phyloP scores from a whole-genome alignment of 2,888 invertebrate genomes.

The Ennomos quercinarius region DNA sequence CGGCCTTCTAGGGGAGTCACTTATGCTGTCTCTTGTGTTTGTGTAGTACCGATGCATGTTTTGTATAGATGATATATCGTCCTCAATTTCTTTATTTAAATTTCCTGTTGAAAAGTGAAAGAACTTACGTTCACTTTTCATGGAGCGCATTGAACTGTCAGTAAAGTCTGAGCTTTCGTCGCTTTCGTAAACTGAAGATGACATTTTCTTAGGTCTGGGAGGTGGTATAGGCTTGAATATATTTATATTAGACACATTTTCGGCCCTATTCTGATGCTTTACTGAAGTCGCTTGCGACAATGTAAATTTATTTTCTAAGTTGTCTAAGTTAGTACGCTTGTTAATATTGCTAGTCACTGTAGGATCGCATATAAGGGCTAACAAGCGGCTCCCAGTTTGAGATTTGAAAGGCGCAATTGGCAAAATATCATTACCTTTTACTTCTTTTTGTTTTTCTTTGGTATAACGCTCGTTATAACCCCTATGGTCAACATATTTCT shows the following conservation, averaged over 20 bases:
- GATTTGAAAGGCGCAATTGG: conserved; percentile 74
- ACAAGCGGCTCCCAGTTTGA: conserved; percentile 85
- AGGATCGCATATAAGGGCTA: conserved; percentile 87
- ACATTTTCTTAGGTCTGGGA: conserved; percentile 68
- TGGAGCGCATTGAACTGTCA: conserved; percentile 67
- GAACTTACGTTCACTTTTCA: conserved; percentile 69
- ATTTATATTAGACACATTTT: conserved; percentile 40
- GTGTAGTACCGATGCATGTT: conserved; percentile 75
- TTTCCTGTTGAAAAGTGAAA: conserved; percentile 80
- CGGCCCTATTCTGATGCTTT: conserved; percentile 23
- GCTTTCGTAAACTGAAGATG: conserved; percentile 72
- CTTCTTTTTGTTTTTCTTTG: conserved; percentile 44
- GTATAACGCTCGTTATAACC: conserved; percentile 74
- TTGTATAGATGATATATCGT: conserved; percentile 77
- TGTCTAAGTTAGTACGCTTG: conserved; percentile 53
- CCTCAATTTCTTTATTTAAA: conserved; percentile 78
- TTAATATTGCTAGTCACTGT: conserved; percentile 64
- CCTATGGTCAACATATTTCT: conserved; percentile 88
- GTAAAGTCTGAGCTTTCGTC: conserved; percentile 77
- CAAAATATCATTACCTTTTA: conserved; percentile 42
- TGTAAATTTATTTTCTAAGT: conserved; percentile 46
- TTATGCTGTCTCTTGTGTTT: conserved; percentile 55
- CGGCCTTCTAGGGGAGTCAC: conserved; percentile 71
- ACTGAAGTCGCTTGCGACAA: conserved; percentile 43
- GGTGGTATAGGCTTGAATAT: conserved; percentile 72